Conservation (phyloP, 2,113 vertebrate species). For the Chascanopsetta lugubris region DNA sequence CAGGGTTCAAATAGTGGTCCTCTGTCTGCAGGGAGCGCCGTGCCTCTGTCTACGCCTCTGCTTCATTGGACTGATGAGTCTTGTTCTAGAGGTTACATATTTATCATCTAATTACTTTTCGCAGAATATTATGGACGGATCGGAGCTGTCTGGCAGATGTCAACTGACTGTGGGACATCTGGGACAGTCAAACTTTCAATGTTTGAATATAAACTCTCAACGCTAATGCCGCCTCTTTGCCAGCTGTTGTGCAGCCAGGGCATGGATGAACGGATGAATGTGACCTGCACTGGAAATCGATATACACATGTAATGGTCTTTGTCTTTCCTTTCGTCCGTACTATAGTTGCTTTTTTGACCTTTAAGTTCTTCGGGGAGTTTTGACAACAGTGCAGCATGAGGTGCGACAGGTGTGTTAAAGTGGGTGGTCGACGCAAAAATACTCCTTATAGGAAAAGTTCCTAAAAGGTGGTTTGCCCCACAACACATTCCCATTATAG, state of each 20-base stretch:
- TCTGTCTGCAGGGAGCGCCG: slow-evolving; percentile 43
- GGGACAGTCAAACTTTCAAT: too few species aligned
- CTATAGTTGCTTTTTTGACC: slow-evolving; percentile 28
- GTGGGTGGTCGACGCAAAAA: background rate
- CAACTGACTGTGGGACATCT: background rate
- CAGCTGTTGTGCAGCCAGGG: slow-evolving; percentile 1
- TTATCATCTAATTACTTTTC: slow-evolving; percentile 4
- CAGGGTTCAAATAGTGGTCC: slow-evolving; percentile 72
- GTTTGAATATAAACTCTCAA: slow-evolving; percentile 4
- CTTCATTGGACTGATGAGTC: slow-evolving; percentile 24
- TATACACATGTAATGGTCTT: slow-evolving; percentile 17
- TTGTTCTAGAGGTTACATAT: background rate
- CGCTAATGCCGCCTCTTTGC: slow-evolving; percentile 27
- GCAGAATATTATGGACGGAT: slow-evolving; percentile 17
- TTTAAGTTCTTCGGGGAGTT: slow-evolving; percentile 30
- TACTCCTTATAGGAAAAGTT: background rate
- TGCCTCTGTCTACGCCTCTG: slow-evolving; percentile 17
- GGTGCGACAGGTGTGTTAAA: background rate
- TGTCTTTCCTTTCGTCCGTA: slow-evolving; percentile 34
- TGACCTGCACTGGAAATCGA: slow-evolving; percentile 30
- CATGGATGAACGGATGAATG: slow-evolving; percentile 3
- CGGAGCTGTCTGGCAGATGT: background rate
- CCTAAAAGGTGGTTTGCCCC: too few species aligned
- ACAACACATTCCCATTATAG: too few species aligned
- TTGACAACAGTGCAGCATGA: background rate